Conservation (phyloP, 2,888 invertebrate genomes). For the Watsonalla cultraria region DNA sequence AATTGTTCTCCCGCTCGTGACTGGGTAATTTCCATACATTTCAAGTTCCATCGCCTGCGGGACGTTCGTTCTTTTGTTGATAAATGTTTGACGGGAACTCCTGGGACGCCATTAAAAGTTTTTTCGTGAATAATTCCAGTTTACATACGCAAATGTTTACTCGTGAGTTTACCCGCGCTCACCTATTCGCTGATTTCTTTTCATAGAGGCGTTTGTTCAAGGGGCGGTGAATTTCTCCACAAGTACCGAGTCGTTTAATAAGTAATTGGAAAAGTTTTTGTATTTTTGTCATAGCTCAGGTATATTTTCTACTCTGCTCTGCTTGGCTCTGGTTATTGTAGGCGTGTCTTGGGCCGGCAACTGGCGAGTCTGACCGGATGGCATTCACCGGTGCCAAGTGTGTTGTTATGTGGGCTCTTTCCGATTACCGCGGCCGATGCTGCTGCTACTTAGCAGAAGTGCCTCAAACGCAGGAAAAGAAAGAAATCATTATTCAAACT, state of each 20-base stretch:
- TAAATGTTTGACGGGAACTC: constrained; percentile 79
- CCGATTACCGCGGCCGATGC: too few relatives aligned
- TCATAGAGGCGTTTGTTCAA: constrained; percentile 68
- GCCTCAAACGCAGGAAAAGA: too few relatives aligned
- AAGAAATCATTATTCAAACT: too few relatives aligned
- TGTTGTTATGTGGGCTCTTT: too few relatives aligned
- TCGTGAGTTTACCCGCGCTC: constrained; percentile 72
- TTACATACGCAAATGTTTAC: constrained; percentile 79
- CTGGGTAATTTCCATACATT: constrained; percentile 79
- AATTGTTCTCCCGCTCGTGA: constrained; percentile 77
- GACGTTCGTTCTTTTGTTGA: constrained; percentile 79
- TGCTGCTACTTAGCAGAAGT: too few relatives aligned
- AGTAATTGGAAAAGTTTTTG: constrained; percentile 71
- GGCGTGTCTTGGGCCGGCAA: too few relatives aligned
- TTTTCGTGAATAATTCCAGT: constrained; percentile 79
- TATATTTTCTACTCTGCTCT: background rate
- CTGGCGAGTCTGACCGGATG: too few relatives aligned
- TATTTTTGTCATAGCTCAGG: constrained; percentile 43
- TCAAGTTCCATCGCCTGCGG: constrained; percentile 79
- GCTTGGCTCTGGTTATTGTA: too few relatives aligned
- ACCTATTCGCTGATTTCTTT: constrained; percentile 78
- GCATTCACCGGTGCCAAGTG: too few relatives aligned
- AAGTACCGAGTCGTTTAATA: constrained; percentile 59
- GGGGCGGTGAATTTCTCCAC: constrained; percentile 56
- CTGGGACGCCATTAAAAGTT: constrained; percentile 79